Evolutionary conservation across 1,140 invertebrate species (phyloP), one percentile per base, ranked within the genome.

Genomic region (Panagrolaimus sp.): DNA sequence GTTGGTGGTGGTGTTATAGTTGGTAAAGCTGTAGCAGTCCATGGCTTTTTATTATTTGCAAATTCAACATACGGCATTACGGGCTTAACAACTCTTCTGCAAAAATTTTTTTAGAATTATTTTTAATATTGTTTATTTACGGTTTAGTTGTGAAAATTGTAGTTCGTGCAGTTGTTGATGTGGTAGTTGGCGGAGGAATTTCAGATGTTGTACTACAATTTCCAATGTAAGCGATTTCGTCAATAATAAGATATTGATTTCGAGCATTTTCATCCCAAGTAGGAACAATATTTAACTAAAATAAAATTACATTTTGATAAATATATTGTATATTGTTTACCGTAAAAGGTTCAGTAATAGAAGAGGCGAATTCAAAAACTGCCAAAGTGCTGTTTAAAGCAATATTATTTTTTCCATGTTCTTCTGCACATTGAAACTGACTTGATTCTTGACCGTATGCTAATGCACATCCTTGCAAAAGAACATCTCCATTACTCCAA

Each of bases 181-280:
- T 57, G 9, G 51, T 27, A 20, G 20, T 16, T 20, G 51, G 20
- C n/a, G 51, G 11, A 25, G 20, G n/a, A 25, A 57, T 27, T 57
- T 57, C 46, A 16, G 71, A 62, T 11, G 47, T 66, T 27, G 48
- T 1, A 42, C 38, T 67, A 44, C 79, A 80, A 43, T 79, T 69
- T n/a, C 80, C 79, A 47, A 81, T 78, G 46, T 81, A 81, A n/a
- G 79, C 79, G 61, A 81, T 82, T 67, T 81, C 79, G 44, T 81
- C 79, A 43, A 81, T 71, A 14, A 81, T 69, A 27, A 81, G 44
- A 64, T 70, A 81, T 25, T 65, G 62, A 61, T 81, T 82, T 47
- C 68, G 70, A 1, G 69, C 45, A 20, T 68, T 63, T 43, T 46
- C 47, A 14, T 77, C 74, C 73, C 75, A 81, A 47, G 80, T 71